Evolutionary conservation across 2,888 invertebrate species (phyloP).

Genomic region (Oscheius sp.): DNA sequence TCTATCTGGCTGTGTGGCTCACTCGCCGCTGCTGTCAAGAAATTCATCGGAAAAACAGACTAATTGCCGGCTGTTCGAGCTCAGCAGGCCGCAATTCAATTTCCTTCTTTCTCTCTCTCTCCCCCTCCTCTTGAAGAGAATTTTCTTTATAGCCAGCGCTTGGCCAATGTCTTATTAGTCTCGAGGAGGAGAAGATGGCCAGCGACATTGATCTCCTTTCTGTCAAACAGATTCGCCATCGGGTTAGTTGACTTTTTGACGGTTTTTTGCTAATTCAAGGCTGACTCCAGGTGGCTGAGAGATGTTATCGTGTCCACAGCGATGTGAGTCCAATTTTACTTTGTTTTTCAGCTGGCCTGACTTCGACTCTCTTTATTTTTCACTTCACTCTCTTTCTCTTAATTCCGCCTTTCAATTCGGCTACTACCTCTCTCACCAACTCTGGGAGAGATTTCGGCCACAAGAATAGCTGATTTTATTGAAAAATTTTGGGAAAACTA

Average conservation of each 20-base stretch:
- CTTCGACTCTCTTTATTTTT: too few relatives aligned
- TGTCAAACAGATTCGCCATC: slow-evolving; percentile 18
- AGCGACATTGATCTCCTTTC: slow-evolving; percentile 23
- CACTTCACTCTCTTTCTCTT: too few relatives aligned
- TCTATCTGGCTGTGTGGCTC: background rate
- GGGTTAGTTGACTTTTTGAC: background rate
- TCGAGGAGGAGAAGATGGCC: background rate
- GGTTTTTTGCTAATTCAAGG: too few relatives aligned
- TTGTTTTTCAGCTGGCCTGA: too few relatives aligned
- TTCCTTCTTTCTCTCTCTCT: slow-evolving; percentile 2
- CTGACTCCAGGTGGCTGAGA: slow-evolving; percentile 15
- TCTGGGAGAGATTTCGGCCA: too few relatives aligned
- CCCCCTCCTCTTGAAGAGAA: background rate
- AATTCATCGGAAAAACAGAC: slow-evolving; percentile 6
- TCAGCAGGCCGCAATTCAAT: slow-evolving; percentile 23
- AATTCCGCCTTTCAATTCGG: too few relatives aligned
- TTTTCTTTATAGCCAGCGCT: background rate
- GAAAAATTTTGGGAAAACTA: too few relatives aligned
- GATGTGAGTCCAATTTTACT: slow-evolving; percentile 5
- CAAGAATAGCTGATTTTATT: too few relatives aligned
- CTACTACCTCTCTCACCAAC: too few relatives aligned
- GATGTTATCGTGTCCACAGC: slow-evolving; percentile 26
- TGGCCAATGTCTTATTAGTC: background rate
- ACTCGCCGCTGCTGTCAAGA: background rate
- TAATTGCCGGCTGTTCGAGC: background rate